phyloP scores from a whole-genome alignment of 2,113 vertebrate species.

The Dicrurus megarhynchus region DNA sequence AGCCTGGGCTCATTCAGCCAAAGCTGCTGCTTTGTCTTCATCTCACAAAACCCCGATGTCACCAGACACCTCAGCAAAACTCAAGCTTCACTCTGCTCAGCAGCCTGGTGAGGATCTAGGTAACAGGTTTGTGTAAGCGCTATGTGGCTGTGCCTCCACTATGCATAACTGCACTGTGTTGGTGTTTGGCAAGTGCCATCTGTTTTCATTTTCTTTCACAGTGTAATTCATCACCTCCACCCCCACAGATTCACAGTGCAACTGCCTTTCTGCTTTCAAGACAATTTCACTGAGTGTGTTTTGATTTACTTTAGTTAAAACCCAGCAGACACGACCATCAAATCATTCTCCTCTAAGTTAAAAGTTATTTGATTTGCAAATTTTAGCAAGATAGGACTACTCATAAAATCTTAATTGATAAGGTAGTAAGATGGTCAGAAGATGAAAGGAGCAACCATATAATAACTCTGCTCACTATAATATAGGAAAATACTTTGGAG shows the following conservation, averaged over 20 bases:
- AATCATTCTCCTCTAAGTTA: not conserved
- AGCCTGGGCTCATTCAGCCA: not conserved
- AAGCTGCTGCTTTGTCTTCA: not conserved
- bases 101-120: conserved; percentile 4
- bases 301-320: conserved; percentile 34
- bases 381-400: not conserved
- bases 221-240: conserved; percentile 46
- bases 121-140: conserved; percentile 34
- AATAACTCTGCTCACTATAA: not conserved
- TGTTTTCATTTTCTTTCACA: conserved; percentile 58
- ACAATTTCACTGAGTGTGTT: not conserved
- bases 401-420: conserved; percentile 6
- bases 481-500: not conserved
- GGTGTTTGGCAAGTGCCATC: conserved; percentile 71
- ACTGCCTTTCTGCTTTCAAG: conserved; percentile 21
- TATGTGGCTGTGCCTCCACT: conserved; percentile 24
- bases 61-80: not conserved
- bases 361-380: conserved; percentile 18
- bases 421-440: not conserved
- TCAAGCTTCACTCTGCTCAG: not conserved
- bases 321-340: not conserved
- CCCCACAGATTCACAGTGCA: conserved; percentile 6
- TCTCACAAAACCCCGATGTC: not conserved
- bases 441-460: not conserved
- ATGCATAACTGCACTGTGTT: not conserved